A percentile compares a stretch with the other conserved stretches of the same genome.
phyloP scores from a whole-genome alignment of 2,888 invertebrate species.

The Boloria euphrosyne region DNA sequence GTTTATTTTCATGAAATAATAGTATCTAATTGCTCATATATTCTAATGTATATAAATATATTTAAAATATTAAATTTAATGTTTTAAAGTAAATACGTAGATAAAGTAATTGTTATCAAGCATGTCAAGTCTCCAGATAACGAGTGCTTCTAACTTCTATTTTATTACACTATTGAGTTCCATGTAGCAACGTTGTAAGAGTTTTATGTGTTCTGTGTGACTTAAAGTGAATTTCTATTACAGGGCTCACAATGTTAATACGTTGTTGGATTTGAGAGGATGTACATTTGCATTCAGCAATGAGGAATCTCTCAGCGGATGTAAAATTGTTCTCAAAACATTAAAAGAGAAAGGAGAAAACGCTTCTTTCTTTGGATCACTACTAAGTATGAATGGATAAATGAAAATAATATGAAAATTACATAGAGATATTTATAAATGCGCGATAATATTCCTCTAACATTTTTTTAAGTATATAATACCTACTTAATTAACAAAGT shows the following conservation, averaged over 20 bases:
- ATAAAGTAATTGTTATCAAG: constrained; percentile 73
- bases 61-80: constrained; percentile 4
- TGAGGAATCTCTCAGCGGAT: constrained; percentile 80
- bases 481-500: no score
- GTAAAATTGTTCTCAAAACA: constrained; percentile 77
- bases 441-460: no score
- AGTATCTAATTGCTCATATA: background rate
- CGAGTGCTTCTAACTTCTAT: constrained; percentile 55
- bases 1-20: no score
- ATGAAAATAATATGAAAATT: no score
- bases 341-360: constrained; percentile 82
- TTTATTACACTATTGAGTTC: constrained; percentile 61
- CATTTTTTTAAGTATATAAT: no score
- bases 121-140: constrained; percentile 73
- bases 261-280: constrained; percentile 81
- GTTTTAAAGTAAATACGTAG: constrained; percentile 50
- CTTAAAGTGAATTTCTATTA: constrained; percentile 41
- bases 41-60: background rate
- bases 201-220: constrained; percentile 17
- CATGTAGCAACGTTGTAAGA: constrained; percentile 46
- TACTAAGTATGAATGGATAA: constrained; percentile 65
- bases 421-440: no score
- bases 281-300: constrained; percentile 80
- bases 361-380: constrained; percentile 83
- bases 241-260: constrained; percentile 81